phyloP scores from a whole-genome alignment of 92 coral and sea anemone species.

The Diadumene lineata region DNA sequence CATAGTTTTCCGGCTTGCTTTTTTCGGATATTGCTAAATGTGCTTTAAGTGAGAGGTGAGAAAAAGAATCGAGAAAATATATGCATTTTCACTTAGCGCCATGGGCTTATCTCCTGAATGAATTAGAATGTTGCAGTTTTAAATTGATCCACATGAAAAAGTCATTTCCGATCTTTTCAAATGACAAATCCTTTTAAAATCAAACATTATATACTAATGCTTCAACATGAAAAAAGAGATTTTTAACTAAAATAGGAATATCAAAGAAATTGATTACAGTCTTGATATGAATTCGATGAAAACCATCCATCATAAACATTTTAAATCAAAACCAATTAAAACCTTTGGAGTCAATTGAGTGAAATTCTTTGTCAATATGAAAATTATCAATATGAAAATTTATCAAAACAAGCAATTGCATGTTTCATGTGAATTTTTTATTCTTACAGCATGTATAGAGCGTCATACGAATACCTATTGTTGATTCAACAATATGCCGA shows the following conservation, averaged over 20 bases:
- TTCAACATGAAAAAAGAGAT: too few relatives aligned
- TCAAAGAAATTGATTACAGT: neutral
- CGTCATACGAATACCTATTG: slow-evolving; percentile 1
- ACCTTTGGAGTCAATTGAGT: slow-evolving; percentile 3
- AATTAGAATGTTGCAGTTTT: slow-evolving; percentile 1
- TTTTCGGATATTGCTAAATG: neutral
- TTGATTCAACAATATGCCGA: neutral
- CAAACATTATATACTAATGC: too few relatives aligned
- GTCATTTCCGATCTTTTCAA: slow-evolving; percentile 19
- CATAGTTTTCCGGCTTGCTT: neutral
- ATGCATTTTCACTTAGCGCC: neutral
- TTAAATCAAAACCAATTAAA: neutral
- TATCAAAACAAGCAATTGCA: neutral
- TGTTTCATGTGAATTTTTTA: neutral
- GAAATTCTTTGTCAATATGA: slow-evolving; percentile 2
- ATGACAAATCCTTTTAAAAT: neutral
- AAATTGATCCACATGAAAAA: slow-evolving; percentile 13
- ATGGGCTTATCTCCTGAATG: neutral
- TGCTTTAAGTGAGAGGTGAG: slow-evolving; percentile 1
- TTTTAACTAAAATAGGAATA: neutral
- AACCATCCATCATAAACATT: slow-evolving; percentile 1
- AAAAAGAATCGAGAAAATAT: neutral
- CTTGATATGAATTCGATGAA: neutral
- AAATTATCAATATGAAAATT: too few relatives aligned
- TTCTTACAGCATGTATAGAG: slow-evolving; percentile 4